A percentile compares a stretch with the other conserved stretches of the same genome.
Conservation (phyloP, 2,797 vertebrate species). For the Urosaurus nigricauda region DNA sequence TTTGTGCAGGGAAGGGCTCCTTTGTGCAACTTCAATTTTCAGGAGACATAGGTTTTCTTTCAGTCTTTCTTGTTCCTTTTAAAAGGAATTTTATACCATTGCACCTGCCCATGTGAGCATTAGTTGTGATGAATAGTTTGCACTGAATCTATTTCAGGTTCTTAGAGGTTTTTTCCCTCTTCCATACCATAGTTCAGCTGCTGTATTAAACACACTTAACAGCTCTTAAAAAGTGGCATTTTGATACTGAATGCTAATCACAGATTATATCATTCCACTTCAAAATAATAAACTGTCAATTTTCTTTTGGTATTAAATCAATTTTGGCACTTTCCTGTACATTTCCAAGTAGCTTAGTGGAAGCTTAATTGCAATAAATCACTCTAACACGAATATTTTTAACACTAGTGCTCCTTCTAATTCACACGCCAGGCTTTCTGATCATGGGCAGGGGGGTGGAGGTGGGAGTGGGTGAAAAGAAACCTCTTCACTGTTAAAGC, state of each 20-base stretch:
- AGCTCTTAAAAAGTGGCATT: neutral
- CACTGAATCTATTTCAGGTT: conserved; percentile 45
- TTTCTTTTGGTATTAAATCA: conserved; percentile 38
- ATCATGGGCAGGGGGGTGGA: neutral
- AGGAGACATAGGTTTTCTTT: conserved; percentile 34
- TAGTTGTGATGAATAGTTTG: conserved; percentile 17
- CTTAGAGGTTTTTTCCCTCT: neutral
- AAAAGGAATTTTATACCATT: conserved; percentile 30
- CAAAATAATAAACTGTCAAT: conserved; percentile 22
- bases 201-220: conserved; percentile 37
- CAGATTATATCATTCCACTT: conserved; percentile 29
- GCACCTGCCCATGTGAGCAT: conserved; percentile 23
- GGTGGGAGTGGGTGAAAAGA: conserved; percentile 19
- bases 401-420: conserved; percentile 40
- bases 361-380: conserved; percentile 60
- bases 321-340: conserved; percentile 42
- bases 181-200: conserved; percentile 2
- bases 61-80: neutral
- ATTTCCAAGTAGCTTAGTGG: conserved; percentile 22
- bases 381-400: conserved; percentile 42
- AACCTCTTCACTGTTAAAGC: conserved; percentile 42
- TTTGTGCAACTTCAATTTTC: conserved; percentile 61
- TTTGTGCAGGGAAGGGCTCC: conserved; percentile 64
- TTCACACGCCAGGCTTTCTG: conserved; percentile 31
- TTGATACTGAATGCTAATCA: conserved; percentile 41